These are phyloP conservation scores for Trachops cirrhosus DNA, from an alignment of 2,797 vertebrate species.

Conservation along the genomic window DNA sequence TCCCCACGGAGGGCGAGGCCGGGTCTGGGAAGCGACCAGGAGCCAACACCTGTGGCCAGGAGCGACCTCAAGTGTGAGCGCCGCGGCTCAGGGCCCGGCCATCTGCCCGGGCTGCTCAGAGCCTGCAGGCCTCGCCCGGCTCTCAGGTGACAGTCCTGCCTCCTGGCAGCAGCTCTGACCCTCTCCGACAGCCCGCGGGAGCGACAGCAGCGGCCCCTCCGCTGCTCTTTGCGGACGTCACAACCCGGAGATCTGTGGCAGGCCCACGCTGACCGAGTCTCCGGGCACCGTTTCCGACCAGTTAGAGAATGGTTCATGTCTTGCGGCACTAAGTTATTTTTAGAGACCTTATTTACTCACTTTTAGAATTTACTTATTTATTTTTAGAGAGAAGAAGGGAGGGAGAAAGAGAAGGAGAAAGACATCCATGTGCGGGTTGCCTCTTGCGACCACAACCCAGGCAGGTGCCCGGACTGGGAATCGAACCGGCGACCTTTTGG, in stretches of 20 bases:
- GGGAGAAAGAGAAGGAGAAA: too few relatives aligned
- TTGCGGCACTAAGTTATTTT: background rate
- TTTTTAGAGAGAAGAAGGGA: too few relatives aligned
- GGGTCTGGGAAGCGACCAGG: background rate
- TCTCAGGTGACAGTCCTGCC: background rate
- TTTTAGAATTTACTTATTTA: too few relatives aligned
- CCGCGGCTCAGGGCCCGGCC: too few relatives aligned
- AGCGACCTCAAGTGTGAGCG: accelerated
- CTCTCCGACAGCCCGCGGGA: background rate
- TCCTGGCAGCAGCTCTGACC: background rate
- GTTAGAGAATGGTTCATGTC: background rate
- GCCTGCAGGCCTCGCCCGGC: background rate
- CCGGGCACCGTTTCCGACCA: background rate
- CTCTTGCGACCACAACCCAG: too few relatives aligned
- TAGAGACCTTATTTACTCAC: too few relatives aligned
- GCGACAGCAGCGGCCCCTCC: background rate
- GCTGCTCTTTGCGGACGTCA: accelerated
- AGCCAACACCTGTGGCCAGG: background rate
- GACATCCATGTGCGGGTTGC: too few relatives aligned
- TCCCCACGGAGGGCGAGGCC: background rate
- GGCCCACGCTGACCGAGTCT: background rate
- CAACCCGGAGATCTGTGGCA: background rate
- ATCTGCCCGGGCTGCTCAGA: background rate
- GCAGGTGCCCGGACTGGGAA: too few relatives aligned
- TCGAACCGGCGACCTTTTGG: too few relatives aligned